These are phyloP conservation scores for Drosophila bunnanda DNA, from an alignment of 2,888 invertebrate genomes.

Conservation along the genomic window DNA sequence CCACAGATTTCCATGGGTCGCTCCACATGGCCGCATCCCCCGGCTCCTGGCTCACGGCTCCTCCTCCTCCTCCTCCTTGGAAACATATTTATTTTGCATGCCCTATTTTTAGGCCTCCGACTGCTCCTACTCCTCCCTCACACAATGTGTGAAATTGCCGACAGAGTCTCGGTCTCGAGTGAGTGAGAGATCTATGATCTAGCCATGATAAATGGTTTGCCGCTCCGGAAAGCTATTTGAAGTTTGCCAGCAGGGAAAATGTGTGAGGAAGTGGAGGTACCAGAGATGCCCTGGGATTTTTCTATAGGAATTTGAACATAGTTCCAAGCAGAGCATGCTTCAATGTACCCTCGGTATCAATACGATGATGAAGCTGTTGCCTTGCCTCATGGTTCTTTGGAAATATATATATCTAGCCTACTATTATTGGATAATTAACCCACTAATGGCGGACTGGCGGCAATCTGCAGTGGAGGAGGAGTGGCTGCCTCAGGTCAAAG, in stretches of 20 bases:
- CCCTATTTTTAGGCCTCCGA: conserved; percentile 51
- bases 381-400: conserved; percentile 9
- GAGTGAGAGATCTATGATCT: conserved; percentile 27
- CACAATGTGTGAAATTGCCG: conserved; percentile 72
- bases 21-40: neutral
- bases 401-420: neutral
- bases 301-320: neutral
- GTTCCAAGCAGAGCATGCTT: neutral
- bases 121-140: neutral
- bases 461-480: neutral
- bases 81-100: conserved; percentile 56
- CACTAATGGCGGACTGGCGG: conserved; percentile 3
- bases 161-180: conserved; percentile 31
- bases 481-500: conserved; percentile 11
- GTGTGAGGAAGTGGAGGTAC: neutral
- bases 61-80: neutral
- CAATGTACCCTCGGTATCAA: neutral
- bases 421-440: conserved; percentile 24
- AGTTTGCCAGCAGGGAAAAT: conserved; percentile 18
- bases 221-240: conserved; percentile 8
- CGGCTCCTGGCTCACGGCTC: neutral
- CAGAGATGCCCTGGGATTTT: conserved; percentile 1
- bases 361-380: conserved; percentile 17
- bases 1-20: conserved; percentile 64
- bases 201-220: conserved; percentile 26